phyloP scores from a whole-genome alignment of 2,113 vertebrate species.

The Agapornis roseicollis region DNA sequence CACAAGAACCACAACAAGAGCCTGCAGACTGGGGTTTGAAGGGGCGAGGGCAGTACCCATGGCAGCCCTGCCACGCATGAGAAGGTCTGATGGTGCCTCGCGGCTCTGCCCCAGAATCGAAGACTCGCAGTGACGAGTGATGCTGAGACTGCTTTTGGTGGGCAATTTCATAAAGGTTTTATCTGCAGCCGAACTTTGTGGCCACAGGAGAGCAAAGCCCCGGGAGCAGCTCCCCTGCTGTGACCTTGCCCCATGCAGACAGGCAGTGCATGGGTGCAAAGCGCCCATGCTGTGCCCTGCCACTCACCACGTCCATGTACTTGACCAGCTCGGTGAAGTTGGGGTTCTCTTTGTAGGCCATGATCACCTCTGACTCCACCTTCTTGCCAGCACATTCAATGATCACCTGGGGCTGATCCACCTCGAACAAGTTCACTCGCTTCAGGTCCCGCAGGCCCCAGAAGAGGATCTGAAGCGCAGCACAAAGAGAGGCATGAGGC shows the following conservation, averaged over 20 bases:
- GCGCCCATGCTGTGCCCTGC: accelerated
- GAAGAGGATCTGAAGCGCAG: conserved; percentile 84
- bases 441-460: conserved; percentile 91
- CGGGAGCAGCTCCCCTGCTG: background rate
- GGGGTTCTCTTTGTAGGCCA: conserved; percentile 80
- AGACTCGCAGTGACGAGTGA: background rate
- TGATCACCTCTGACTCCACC: conserved; percentile 89
- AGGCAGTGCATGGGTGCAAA: accelerated
- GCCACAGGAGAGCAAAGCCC: background rate
- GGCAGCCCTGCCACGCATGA: accelerated
- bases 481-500: background rate
- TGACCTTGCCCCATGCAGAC: background rate
- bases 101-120: background rate
- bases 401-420: conserved; percentile 86
- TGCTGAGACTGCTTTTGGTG: background rate
- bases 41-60: background rate
- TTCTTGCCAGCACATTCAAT: conserved; percentile 87
- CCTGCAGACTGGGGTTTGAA: background rate
- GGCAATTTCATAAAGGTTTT: background rate
- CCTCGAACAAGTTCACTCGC: conserved; percentile 88
- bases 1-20: background rate
- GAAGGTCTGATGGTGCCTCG: accelerated
- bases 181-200: background rate
- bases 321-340: conserved; percentile 89
- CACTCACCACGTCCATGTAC: conserved; percentile 87